phyloP scores from a whole-genome alignment of 23 tunicate genomes.

The Aplidium turbinatum region DNA sequence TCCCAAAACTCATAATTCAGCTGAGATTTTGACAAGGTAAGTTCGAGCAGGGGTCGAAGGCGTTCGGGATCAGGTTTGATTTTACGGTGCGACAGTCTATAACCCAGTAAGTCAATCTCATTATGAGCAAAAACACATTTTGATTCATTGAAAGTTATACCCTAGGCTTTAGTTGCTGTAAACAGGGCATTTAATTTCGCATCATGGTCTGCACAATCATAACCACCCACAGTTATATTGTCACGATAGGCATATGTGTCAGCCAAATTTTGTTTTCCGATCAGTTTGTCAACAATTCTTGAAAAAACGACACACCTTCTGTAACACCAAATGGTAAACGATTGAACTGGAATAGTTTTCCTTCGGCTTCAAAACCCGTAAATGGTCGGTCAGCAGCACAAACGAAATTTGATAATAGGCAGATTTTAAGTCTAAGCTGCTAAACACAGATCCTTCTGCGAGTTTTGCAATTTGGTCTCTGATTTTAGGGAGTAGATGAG shows the following conservation, averaged over 20 bases:
- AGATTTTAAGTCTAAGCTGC: no score
- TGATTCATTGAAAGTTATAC: no score
- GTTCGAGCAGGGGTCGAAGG: not conserved
- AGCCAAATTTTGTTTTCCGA: not conserved
- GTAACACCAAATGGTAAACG: not conserved
- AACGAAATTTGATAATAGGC: no score
- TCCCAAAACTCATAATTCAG: not conserved
- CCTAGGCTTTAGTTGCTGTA: not conserved
- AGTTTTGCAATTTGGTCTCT: no score
- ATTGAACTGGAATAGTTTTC: no score
- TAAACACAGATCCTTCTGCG: no score
- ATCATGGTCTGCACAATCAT: not conserved
- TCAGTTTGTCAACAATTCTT: not conserved
- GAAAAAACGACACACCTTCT: not conserved
- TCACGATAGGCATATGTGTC: not conserved
- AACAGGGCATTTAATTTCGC: not conserved
- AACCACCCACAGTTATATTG: not conserved
- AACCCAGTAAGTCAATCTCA: no score
- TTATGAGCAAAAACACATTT: no score
- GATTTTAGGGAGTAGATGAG: no score
- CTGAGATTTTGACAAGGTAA: not conserved
- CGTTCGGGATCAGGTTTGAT: not conserved
- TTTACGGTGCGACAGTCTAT: no score
- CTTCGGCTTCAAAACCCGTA: no score
- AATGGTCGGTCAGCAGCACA: no score